Evolutionary conservation across 2,797 vertebrate genomes (phyloP).

Genomic region (Gymnothorax javanicus): DNA sequence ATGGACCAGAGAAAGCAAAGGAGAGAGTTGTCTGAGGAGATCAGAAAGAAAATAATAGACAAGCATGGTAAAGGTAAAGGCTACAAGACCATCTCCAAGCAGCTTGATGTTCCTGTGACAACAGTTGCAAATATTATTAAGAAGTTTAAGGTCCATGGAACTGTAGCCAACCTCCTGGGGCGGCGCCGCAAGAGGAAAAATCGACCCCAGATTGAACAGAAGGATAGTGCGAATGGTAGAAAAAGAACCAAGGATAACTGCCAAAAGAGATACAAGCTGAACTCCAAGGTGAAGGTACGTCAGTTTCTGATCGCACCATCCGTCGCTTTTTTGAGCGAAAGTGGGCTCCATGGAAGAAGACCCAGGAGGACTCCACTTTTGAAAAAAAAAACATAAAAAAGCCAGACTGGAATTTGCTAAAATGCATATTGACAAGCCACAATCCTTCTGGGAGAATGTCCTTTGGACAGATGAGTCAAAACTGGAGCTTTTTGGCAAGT

Average conservation of each 20-base stretch:
- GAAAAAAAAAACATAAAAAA: too few species aligned
- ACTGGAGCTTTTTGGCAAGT: too few species aligned
- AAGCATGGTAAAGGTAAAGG: conserved; percentile 16
- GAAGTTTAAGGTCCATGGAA: conserved; percentile 25
- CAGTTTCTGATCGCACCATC: neutral
- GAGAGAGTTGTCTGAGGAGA: too few species aligned
- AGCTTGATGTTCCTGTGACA: conserved; percentile 31
- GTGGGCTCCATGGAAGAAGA: too few species aligned
- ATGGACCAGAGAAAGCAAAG: too few species aligned
- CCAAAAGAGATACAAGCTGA: conserved; percentile 2
- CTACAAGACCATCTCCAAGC: conserved; percentile 26
- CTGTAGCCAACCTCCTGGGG: conserved; percentile 22
- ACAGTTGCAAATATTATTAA: too few species aligned
- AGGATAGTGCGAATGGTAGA: conserved; percentile 25
- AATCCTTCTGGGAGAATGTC: too few species aligned
- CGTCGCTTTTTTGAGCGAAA: too few species aligned
- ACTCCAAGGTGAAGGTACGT: neutral
- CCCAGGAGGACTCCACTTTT: too few species aligned
- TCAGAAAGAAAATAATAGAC: neutral
- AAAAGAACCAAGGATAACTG: conserved; percentile 16
- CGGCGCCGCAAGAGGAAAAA: conserved; percentile 19
- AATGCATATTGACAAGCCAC: too few species aligned
- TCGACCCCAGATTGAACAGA: conserved; percentile 25
- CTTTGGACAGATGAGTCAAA: too few species aligned
- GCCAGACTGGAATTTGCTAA: too few species aligned